These are phyloP conservation scores for Rhinopithecus roxellana DNA, from an alignment of 2,113 vertebrate genomes.

Conservation along the genomic window DNA sequence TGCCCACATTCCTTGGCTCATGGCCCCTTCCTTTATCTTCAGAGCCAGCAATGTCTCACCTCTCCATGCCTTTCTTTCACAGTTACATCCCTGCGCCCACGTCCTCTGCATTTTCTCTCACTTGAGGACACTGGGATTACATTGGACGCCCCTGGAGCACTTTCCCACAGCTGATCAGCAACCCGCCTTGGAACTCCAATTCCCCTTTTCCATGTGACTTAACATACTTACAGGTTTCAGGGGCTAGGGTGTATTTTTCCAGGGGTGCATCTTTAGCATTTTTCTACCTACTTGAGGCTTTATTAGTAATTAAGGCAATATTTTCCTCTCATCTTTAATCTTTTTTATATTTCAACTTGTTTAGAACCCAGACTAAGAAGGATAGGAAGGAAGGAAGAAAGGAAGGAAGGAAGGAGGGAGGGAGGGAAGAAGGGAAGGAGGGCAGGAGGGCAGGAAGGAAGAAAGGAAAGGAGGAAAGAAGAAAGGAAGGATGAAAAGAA, in stretches of 20 bases:
- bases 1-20: not conserved
- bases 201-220: not conserved
- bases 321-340: not conserved
- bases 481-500: not conserved
- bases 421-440: not conserved
- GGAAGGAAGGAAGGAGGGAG: accelerated
- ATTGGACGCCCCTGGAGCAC: not conserved
- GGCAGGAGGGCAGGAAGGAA: accelerated
- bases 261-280: too few relatives aligned
- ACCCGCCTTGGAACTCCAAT: not conserved
- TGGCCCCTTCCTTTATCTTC: not conserved
- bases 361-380: not conserved
- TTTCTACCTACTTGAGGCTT: not conserved
- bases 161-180: not conserved
- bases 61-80: not conserved
- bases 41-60: not conserved
- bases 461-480: too few relatives aligned
- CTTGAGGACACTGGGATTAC: not conserved
- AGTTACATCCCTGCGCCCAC: not conserved
- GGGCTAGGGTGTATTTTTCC: not conserved
- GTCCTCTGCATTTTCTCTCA: not conserved
- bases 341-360: not conserved
- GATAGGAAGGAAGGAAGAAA: too few relatives aligned
- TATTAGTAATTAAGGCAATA: accelerated
- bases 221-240: not conserved